Conservation (phyloP, 2,797 vertebrate species). For the Poliocrania exsul region DNA sequence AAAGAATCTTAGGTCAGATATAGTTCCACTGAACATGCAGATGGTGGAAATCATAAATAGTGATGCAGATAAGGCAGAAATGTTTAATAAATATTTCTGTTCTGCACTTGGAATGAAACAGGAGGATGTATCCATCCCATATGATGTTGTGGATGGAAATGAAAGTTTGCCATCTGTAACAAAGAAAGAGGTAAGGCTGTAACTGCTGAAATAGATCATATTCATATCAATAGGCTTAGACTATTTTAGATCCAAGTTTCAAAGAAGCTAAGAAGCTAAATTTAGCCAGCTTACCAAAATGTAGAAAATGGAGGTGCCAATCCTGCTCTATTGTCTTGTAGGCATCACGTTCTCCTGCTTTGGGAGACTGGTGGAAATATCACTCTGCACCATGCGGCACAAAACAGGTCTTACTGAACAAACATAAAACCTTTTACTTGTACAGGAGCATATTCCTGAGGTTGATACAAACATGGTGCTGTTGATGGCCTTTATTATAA, state of each 20-base stretch:
- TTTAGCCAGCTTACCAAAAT: not conserved
- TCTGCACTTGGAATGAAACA: slow-evolving; percentile 50
- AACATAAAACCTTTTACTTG: not conserved
- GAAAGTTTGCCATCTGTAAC: slow-evolving; percentile 72
- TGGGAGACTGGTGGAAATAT: not conserved
- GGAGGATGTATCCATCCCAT: slow-evolving; percentile 65
- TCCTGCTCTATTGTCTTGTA: not conserved
- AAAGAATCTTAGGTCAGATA: slow-evolving; percentile 57
- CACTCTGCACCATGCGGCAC: rapidly evolving
- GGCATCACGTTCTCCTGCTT: not conserved
- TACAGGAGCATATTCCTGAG: not conserved
- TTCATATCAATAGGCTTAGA: not conserved
- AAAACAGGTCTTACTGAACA: not conserved
- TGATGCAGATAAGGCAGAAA: slow-evolving; percentile 49
- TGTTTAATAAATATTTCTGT: slow-evolving; percentile 72
- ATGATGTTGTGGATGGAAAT: slow-evolving; percentile 65
- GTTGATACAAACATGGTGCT: not conserved
- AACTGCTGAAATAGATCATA: slow-evolving; percentile 16
- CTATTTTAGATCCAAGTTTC: slow-evolving; percentile 9
- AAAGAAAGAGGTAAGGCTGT: slow-evolving; percentile 68
- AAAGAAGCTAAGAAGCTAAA: not conserved
- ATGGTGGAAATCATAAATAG: slow-evolving; percentile 66
- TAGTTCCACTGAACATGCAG: slow-evolving; percentile 49
- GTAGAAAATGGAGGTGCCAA: not conserved
- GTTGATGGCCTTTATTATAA: not conserved